Percentiles rank a stretch among this genome's conserved stretches.
These are phyloP conservation scores for Helarctos malayanus DNA, from an alignment of 2,797 vertebrate genomes.

Conservation along the genomic window DNA sequence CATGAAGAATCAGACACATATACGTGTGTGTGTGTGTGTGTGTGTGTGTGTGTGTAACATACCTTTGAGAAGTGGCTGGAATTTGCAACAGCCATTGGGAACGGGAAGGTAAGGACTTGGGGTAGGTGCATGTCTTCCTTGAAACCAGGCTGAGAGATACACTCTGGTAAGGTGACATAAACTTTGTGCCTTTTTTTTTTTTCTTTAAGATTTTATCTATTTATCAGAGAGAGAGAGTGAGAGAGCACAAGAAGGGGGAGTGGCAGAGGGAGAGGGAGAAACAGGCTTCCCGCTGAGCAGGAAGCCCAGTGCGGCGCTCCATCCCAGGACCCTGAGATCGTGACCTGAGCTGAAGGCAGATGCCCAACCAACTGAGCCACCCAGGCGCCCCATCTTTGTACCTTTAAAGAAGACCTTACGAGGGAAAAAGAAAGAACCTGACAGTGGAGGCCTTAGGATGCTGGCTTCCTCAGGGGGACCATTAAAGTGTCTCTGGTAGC, in stretches of 20 bases:
- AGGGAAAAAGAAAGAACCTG: constrained; percentile 11
- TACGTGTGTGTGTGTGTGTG: neutral
- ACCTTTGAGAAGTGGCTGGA: constrained; percentile 42
- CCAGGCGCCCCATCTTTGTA: neutral
- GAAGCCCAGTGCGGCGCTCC: too few species aligned
- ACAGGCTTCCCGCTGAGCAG: neutral
- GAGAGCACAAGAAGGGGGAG: neutral
- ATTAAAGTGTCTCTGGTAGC: constrained; percentile 47
- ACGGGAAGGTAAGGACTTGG: constrained; percentile 4
- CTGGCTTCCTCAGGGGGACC: neutral
- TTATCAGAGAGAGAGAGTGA: neutral
- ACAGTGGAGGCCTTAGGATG: neutral
- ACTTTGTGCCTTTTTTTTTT: constrained; percentile 8
- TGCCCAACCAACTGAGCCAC: neutral
- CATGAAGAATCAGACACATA: neutral
- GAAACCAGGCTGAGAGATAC: constrained; percentile 36
- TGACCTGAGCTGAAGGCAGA: neutral
- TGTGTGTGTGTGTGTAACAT: constrained; percentile 3
- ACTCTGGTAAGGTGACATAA: neutral
- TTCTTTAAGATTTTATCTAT: too few species aligned
- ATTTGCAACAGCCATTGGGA: constrained; percentile 38
- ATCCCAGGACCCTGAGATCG: neutral
- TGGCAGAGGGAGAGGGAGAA: neutral
- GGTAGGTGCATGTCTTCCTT: constrained; percentile 29
- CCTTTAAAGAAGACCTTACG: constrained; percentile 33